phyloP scores from a whole-genome alignment of 2,113 vertebrate species.

The Misgurnus mizolepis region DNA sequence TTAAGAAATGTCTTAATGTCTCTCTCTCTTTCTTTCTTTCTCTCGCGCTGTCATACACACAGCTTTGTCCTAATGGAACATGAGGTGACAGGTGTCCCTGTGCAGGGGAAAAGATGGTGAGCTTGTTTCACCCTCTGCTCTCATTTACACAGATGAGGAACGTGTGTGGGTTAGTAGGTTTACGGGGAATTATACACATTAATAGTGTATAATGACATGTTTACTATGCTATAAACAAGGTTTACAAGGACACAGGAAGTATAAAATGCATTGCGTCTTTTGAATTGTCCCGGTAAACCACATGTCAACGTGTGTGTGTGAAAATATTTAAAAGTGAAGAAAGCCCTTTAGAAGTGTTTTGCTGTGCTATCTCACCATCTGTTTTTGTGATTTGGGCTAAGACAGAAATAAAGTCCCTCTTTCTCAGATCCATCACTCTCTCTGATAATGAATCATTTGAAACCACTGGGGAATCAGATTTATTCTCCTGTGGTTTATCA shows the following conservation, averaged over 20 bases:
- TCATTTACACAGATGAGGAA: slow-evolving; percentile 24
- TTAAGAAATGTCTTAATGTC: no score
- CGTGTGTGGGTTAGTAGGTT: not conserved
- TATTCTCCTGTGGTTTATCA: not conserved
- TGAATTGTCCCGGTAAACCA: no score
- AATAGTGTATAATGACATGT: no score
- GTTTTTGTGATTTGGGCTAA: slow-evolving; percentile 12
- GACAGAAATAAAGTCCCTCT: not conserved
- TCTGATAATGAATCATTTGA: slow-evolving; percentile 22
- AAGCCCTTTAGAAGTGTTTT: slow-evolving; percentile 3
- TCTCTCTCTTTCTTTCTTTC: not conserved
- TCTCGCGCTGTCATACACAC: not conserved
- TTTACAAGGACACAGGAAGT: no score
- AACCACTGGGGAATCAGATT: not conserved
- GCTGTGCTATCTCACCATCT: slow-evolving; percentile 12
- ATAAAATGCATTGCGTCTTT: no score
- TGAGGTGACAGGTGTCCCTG: slow-evolving; percentile 14
- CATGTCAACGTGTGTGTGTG: slow-evolving; percentile 13
- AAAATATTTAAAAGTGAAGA: slow-evolving; percentile 10
- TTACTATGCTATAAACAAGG: no score
- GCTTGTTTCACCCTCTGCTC: slow-evolving; percentile 10
- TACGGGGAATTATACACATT: no score
- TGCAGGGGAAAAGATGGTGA: not conserved
- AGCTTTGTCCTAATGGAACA: not conserved
- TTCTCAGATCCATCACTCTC: not conserved